Percentiles rank a stretch among this genome's conserved stretches.
These are phyloP conservation scores for Harpalus rubripes DNA, from an alignment of 2,888 invertebrate species.

Conservation along the genomic window DNA sequence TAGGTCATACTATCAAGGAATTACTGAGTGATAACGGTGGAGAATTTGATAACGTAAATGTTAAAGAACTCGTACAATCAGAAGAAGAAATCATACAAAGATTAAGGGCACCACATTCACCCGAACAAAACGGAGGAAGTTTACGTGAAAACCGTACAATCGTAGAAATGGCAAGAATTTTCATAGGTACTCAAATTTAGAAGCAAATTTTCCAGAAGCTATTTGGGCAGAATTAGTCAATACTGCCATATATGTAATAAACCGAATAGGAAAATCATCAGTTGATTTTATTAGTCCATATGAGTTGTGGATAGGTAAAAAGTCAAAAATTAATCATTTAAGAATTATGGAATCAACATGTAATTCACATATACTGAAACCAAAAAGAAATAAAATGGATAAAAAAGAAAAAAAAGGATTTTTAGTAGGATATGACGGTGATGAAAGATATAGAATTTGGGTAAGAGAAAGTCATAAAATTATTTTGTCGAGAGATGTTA, in stretches of 20 bases:
- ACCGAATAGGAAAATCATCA: constrained; percentile 70
- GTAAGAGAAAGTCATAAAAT: constrained; percentile 68
- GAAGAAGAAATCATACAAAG: constrained; percentile 69
- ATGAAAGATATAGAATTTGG: constrained; percentile 71
- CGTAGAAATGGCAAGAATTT: constrained; percentile 69
- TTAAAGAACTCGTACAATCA: constrained; percentile 68
- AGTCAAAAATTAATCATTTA: constrained; percentile 2
- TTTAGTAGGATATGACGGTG: constrained; percentile 72
- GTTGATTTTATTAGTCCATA: constrained; percentile 70
- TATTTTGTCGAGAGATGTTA: constrained; percentile 70
- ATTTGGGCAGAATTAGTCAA: constrained; percentile 70
- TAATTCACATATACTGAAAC: constrained; percentile 69
- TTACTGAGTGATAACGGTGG: constrained; percentile 72
- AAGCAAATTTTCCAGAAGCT: constrained; percentile 66
- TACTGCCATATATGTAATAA: constrained; percentile 69
- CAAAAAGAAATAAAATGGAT: constrained; percentile 71
- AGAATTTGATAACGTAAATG: constrained; percentile 71
- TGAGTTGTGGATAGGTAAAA: constrained; percentile 69
- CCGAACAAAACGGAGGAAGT: no score
- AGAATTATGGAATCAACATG: constrained; percentile 26
- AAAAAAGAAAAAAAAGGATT: constrained; percentile 70
- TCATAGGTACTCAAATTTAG: constrained; percentile 70
- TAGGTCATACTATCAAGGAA: constrained; percentile 71
- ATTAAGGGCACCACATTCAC: constrained; percentile 68
- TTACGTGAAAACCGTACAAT: constrained; percentile 69